Percentiles rank a stretch among this genome's conserved stretches.
phyloP scores from a whole-genome alignment of 2,888 invertebrate species.

The Trachelus iudaicus region DNA sequence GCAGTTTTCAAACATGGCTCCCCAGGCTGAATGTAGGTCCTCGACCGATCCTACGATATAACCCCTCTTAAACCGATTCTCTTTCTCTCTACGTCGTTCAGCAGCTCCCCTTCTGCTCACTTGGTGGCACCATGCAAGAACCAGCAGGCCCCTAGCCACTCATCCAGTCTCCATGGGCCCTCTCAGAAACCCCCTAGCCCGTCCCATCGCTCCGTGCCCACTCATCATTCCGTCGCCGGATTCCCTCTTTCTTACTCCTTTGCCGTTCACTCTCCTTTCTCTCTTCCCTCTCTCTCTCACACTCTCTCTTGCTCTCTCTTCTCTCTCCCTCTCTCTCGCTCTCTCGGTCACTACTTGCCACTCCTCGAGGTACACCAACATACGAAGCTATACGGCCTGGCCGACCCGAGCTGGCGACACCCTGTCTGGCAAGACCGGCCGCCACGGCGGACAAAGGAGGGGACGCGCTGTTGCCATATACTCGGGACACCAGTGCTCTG shows the following conservation, averaged over 20 bases:
- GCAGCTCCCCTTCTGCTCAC: conserved; percentile 24
- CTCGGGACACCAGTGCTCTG: conserved; percentile 21
- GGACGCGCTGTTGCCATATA: conserved; percentile 46
- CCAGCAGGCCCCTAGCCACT: conserved; percentile 6
- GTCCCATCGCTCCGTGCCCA: conserved; percentile 22
- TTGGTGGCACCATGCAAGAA: background rate
- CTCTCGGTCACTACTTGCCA: conserved; percentile 24
- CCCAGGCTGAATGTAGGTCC: conserved; percentile 63
- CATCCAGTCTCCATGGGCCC: conserved; percentile 8
- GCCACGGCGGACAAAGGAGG: conserved; percentile 64
- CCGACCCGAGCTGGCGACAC: conserved; percentile 89
- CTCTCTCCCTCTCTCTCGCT: conserved; percentile 20
- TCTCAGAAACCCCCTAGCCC: conserved; percentile 28
- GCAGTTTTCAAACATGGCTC: conserved; percentile 63
- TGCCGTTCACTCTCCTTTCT: conserved; percentile 5
- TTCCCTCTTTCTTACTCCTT: conserved; percentile 13
- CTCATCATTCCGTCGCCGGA: conserved; percentile 28
- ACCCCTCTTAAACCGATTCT: background rate
- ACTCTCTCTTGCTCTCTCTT: conserved; percentile 15
- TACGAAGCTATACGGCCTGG: conserved; percentile 70
- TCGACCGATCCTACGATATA: conserved; percentile 56
- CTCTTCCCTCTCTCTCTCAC: conserved; percentile 16
- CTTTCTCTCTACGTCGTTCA: background rate
- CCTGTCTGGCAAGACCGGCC: conserved; percentile 89
- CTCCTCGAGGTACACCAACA: background rate